Evolutionary conservation across 2,888 invertebrate species (phyloP).

Genomic region (Raillietiella orientalis): DNA sequence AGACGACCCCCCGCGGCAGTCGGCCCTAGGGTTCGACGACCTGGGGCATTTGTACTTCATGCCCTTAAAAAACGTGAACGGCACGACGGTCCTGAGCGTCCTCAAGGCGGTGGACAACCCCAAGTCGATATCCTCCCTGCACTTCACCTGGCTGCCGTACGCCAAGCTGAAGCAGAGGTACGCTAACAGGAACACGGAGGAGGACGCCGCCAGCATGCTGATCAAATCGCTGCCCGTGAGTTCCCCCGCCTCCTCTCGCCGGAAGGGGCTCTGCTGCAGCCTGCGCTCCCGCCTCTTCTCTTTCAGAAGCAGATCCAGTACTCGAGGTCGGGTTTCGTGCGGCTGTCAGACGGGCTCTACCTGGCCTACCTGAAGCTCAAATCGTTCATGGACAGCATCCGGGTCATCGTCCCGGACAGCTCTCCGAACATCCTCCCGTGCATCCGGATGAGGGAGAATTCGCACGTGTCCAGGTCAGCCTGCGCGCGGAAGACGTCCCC

Average conservation of each 20-base stretch:
- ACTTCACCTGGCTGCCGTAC: conserved; percentile 70
- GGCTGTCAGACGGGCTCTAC: conserved; percentile 58
- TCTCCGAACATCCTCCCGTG: conserved; percentile 84
- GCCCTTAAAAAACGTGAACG: conserved; percentile 52
- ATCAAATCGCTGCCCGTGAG: conserved; percentile 48
- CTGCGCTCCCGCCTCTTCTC: too few relatives aligned
- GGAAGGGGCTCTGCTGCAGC: too few relatives aligned
- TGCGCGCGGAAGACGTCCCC: conserved; percentile 3
- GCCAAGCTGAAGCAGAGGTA: conserved; percentile 42
- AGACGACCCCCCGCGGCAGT: conserved; percentile 17
- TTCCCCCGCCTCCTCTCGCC: conserved; percentile 4
- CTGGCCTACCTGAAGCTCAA: conserved; percentile 85
- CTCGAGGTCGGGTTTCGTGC: conserved; percentile 46
- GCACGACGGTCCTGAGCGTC: conserved; percentile 63
- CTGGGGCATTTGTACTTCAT: conserved; percentile 79
- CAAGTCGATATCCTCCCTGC: conserved; percentile 56
- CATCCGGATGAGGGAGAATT: conserved; percentile 67
- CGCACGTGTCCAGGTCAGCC: conserved; percentile 72
- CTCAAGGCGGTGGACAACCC: conserved; percentile 44
- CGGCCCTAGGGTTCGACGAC: conserved; percentile 62
- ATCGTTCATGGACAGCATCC: conserved; percentile 74
- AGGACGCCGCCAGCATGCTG: conserved; percentile 43
- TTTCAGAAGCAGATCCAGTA: conserved; percentile 24
- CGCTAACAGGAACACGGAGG: conserved; percentile 17
- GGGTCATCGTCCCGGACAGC: conserved; percentile 65